Conservation (phyloP, 2,113 vertebrate species). For the Pygoscelis adeliae region DNA sequence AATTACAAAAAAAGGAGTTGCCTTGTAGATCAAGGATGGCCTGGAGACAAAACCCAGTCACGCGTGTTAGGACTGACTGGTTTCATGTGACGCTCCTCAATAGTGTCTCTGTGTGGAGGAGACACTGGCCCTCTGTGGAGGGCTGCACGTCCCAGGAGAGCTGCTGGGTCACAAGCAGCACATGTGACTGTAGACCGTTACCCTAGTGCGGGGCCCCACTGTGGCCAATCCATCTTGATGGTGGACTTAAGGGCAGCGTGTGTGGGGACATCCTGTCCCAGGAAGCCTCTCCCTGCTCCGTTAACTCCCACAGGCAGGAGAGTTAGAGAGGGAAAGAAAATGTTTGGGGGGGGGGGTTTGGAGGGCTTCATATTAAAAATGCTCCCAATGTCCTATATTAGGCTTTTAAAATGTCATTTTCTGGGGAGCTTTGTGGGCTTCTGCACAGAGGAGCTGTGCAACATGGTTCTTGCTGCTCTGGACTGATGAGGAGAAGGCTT, state of each 20-base stretch:
- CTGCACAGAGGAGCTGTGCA: not conserved
- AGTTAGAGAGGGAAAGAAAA: not conserved
- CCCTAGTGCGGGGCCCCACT: not conserved
- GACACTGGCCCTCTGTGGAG: slow-evolving; percentile 61
- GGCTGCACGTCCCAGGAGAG: not conserved
- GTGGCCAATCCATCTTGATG: not conserved
- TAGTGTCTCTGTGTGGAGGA: slow-evolving; percentile 29
- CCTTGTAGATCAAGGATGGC: not conserved
- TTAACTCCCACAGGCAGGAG: too few species aligned
- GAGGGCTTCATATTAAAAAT: not conserved
- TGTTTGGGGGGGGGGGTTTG: too few species aligned
- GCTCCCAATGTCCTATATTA: rapidly evolving
- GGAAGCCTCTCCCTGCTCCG: not conserved
- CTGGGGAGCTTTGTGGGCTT: not conserved
- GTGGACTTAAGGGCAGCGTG: not conserved
- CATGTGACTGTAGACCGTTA: slow-evolving; percentile 43
- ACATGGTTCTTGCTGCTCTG: rapidly evolving
- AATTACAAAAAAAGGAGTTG: not conserved
- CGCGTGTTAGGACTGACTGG: not conserved
- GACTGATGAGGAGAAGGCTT: not conserved
- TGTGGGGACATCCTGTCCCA: not conserved
- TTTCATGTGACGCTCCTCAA: slow-evolving; percentile 63
- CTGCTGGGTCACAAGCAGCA: slow-evolving; percentile 48
- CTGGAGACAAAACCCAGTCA: not conserved
- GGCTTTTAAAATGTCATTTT: not conserved